Evolutionary conservation across 2,888 invertebrate species (phyloP).

Genomic region (Nemapogon koenigi): DNA sequence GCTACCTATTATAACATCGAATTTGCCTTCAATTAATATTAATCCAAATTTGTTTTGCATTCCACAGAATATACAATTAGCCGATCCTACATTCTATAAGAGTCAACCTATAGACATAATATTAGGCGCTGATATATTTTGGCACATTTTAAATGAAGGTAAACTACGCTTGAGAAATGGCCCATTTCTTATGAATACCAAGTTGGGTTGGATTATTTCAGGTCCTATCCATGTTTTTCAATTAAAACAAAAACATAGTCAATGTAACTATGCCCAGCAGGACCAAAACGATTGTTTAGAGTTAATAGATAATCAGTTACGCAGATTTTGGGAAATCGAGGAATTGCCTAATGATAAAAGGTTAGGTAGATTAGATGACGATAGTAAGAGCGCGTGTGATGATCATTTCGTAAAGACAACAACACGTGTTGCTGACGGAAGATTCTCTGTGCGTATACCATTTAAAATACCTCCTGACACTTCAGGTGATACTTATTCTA

Average conservation of each 20-base stretch:
- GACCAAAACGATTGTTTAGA: too few relatives aligned
- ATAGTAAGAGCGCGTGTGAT: slow-evolving; percentile 16
- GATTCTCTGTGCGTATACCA: slow-evolving; percentile 18
- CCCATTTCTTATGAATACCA: slow-evolving; percentile 16
- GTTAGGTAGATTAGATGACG: slow-evolving; percentile 8
- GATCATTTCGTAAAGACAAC: slow-evolving; percentile 14
- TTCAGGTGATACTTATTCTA: slow-evolving; percentile 15
- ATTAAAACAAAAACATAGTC: slow-evolving; percentile 5
- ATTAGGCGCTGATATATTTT: slow-evolving; percentile 17
- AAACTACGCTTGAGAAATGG: slow-evolving; percentile 15
- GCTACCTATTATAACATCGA: slow-evolving; percentile 12
- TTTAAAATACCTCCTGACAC: slow-evolving; percentile 12
- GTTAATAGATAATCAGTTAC: slow-evolving; percentile 11
- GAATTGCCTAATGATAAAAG: slow-evolving; percentile 10
- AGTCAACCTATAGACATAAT: slow-evolving; percentile 15
- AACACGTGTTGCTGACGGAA: slow-evolving; percentile 13
- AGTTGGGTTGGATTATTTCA: slow-evolving; percentile 17
- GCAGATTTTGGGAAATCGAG: slow-evolving; percentile 17
- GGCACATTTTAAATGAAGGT: slow-evolving; percentile 15
- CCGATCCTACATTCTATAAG: slow-evolving; percentile 16
- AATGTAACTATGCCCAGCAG: slow-evolving; percentile 15
- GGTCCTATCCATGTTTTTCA: slow-evolving; percentile 12
- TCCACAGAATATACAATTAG: slow-evolving; percentile 11
- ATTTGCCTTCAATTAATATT: not conserved
- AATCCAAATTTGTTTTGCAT: not conserved